A percentile compares a stretch with the other conserved stretches of the same genome.
These are phyloP conservation scores for Grapholita molesta DNA, from an alignment of 1,140 invertebrate species.

Conservation along the genomic window DNA sequence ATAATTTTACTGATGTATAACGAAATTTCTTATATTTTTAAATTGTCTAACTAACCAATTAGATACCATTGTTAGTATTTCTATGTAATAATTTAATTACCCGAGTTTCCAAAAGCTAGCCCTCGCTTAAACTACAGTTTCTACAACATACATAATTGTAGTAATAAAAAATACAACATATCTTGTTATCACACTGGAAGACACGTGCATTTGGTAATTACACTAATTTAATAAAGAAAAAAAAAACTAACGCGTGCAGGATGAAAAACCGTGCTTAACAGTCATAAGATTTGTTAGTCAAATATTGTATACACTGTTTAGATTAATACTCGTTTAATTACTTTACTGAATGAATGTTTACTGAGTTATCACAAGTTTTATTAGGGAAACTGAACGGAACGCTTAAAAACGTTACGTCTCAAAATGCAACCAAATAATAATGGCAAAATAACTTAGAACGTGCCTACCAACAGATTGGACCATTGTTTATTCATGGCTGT, in stretches of 20 bases:
- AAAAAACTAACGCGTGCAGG: not conserved
- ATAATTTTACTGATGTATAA: no score
- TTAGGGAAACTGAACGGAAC: no score
- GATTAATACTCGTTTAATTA: not conserved
- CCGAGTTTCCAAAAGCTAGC: not conserved
- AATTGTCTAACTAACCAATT: not conserved
- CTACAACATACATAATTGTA: not conserved
- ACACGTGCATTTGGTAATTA: not conserved
- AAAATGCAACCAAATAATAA: no score
- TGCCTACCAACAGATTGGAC: not conserved
- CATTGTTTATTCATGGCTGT: not conserved
- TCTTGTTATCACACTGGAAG: not conserved
- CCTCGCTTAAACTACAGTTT: not conserved
- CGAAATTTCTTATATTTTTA: no score
- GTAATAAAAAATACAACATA: not conserved
- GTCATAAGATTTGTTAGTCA: not conserved
- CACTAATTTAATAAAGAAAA: not conserved
- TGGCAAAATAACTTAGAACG: no score
- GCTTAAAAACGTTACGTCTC: no score
- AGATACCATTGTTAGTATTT: no score
- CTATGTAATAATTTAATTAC: no score
- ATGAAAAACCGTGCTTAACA: not conserved
- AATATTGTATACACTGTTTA: no score
- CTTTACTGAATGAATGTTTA: no score
- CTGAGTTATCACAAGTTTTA: no score